Evolutionary conservation across 2,797 vertebrate species (phyloP).

Genomic region (Coracias cyanogaster): DNA sequence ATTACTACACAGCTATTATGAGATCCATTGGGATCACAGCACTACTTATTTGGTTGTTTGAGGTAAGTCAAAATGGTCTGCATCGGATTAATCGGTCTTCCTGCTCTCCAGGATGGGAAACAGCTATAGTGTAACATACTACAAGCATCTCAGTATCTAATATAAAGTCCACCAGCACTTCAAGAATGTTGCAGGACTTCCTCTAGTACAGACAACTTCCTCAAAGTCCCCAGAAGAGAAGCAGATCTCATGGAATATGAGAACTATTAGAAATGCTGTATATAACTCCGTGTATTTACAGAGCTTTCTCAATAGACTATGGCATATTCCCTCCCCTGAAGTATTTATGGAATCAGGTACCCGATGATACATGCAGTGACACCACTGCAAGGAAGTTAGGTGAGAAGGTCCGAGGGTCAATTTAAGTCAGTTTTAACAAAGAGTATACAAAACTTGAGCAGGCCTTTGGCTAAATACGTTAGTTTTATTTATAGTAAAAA

Average conservation of each 20-base stretch:
- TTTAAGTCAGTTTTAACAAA: neutral
- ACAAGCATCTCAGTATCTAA: neutral
- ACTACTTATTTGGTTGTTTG: constrained; percentile 90
- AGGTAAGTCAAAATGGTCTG: constrained; percentile 81
- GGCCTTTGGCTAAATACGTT: neutral
- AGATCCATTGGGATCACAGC: constrained; percentile 87
- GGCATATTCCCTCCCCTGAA: neutral
- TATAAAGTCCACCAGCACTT: neutral
- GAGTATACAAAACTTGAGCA: neutral
- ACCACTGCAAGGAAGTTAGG: neutral
- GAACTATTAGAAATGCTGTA: neutral
- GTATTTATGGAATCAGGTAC: neutral
- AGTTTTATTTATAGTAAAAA: neutral
- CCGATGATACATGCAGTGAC: neutral
- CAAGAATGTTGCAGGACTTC: neutral
- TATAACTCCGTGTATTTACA: neutral
- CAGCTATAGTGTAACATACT: fast-evolving
- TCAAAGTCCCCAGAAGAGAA: neutral
- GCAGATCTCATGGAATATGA: neutral
- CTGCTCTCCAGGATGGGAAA: neutral
- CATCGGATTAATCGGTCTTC: neutral
- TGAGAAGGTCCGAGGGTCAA: neutral
- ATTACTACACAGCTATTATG: constrained; percentile 88
- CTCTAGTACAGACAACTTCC: neutral
- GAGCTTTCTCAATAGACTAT: neutral